phyloP scores from a whole-genome alignment of 37 sponge, comb jelly and placozoan genomes.

The Haliclona indistincta region DNA sequence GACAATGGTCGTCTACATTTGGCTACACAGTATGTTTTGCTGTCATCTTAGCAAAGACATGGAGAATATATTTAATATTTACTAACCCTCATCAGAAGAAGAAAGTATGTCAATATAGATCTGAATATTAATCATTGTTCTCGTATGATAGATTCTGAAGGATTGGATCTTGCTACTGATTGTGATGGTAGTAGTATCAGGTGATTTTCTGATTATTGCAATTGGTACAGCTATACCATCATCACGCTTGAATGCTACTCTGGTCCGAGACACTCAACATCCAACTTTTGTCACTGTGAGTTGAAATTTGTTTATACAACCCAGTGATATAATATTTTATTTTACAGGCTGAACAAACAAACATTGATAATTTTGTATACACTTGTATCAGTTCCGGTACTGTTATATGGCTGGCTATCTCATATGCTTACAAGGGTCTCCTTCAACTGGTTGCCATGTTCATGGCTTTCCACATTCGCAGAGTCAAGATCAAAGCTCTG shows the following conservation, averaged over 20 bases:
- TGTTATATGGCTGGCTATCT: slow-evolving; percentile 10
- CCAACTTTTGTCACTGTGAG: neutral
- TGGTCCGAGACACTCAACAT: neutral
- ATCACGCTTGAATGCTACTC: neutral
- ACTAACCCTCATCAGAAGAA: slow-evolving; percentile 37
- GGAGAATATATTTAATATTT: slow-evolving; percentile 54
- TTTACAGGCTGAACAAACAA: no score
- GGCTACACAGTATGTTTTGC: slow-evolving; percentile 43
- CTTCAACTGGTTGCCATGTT: slow-evolving; percentile 39
- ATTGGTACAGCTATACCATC: neutral
- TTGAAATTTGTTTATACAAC: no score
- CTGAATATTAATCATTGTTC: neutral
- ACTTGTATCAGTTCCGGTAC: no score
- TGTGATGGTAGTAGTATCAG: neutral
- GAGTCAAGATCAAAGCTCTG: slow-evolving; percentile 47
- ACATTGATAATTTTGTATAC: no score
- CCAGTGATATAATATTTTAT: no score
- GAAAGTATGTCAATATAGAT: slow-evolving; percentile 9
- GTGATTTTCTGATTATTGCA: neutral
- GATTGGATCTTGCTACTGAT: slow-evolving; percentile 13
- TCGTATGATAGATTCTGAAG: slow-evolving; percentile 25
- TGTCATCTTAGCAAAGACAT: slow-evolving; percentile 29
- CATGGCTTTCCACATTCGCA: slow-evolving; percentile 54
- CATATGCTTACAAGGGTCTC: slow-evolving; percentile 17
- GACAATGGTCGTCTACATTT: neutral